These are phyloP conservation scores for Oreochromis grahami DNA, from an alignment of 2,797 vertebrate species.

Conservation along the genomic window DNA sequence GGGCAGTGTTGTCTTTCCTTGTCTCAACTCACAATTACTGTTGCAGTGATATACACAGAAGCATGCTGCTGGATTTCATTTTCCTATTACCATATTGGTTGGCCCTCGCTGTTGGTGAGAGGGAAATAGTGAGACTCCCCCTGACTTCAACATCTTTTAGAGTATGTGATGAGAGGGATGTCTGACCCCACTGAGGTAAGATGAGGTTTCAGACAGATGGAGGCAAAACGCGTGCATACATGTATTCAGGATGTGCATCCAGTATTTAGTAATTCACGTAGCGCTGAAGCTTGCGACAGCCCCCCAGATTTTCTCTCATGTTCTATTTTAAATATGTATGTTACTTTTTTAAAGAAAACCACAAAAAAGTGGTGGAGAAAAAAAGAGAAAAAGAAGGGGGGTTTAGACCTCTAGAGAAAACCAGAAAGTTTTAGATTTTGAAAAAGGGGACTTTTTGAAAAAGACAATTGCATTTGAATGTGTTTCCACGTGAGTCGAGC, in stretches of 20 bases:
- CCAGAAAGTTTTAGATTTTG: background rate
- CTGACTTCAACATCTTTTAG: background rate
- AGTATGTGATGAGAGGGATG: background rate
- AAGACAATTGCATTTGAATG: background rate
- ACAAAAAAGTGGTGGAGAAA: background rate
- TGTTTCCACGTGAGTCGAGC: background rate
- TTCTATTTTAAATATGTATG: background rate
- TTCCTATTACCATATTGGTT: slow-evolving; percentile 13
- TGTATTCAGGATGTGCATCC: background rate
- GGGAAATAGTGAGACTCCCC: background rate
- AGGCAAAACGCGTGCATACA: background rate
- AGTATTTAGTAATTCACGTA: background rate
- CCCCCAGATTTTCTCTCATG: background rate
- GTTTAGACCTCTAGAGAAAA: background rate
- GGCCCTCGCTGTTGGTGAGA: background rate
- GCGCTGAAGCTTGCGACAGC: background rate
- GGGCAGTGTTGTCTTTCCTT: slow-evolving; percentile 77
- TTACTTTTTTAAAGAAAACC: background rate
- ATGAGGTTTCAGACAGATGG: background rate
- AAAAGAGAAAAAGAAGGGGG: background rate
- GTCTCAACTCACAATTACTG: background rate
- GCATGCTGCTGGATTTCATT: slow-evolving; percentile 51
- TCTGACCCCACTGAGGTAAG: background rate
- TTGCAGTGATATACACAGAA: slow-evolving; percentile 20
- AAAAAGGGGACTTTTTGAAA: background rate